Evolutionary conservation across 1,140 invertebrate species (phyloP), one percentile per base, ranked within the genome.

Genomic region (Galendromus occidentalis): DNA sequence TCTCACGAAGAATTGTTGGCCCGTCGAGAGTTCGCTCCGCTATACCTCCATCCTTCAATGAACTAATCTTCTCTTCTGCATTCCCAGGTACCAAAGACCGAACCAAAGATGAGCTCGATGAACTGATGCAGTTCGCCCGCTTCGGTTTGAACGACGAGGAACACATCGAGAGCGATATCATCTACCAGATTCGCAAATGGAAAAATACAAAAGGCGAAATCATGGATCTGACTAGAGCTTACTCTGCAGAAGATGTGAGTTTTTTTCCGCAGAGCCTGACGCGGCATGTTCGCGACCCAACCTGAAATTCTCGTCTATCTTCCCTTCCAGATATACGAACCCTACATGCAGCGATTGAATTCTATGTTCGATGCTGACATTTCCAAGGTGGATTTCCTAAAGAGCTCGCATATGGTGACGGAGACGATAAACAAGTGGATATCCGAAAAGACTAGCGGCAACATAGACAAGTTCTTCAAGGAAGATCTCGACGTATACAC

Each of bases 381-480:
- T 20, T 59, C 33, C 12, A 25, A 59, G 9, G 51, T 22, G 6
- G 51, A 59, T 25, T 59, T 59, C 33, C 12, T 33, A 4, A 59
- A 59, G 4, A 59, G 25, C 33, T n/a, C 51, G 1, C 22, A 17
- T 9, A 2, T 25, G 1, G 51, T 59, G 14, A 59, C 51, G 14
- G 14, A 59, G 22, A 14, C 25, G 12, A 59, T 59, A 29, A 59
- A 59, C 9, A 59, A 17, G 22, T 59, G 51, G 51, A 59, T 59
- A 5, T 59, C 51, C 17, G 51, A 17, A 9, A 59, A 59, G 51
- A 59, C 51, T 22, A 29, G 25, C 14, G 51, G 51, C 1, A 59
- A 59, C 51, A 59, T 59, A 14, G 9, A 59, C 33, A 25, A 33
- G 33, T 59, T 59, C 51, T 59, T 59, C 51, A 59, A 59, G 20